Percentiles rank a stretch among this genome's conserved stretches.
Evolutionary conservation across 1,140 invertebrate genomes (phyloP).

Genomic region (Riptortus pedestris): DNA sequence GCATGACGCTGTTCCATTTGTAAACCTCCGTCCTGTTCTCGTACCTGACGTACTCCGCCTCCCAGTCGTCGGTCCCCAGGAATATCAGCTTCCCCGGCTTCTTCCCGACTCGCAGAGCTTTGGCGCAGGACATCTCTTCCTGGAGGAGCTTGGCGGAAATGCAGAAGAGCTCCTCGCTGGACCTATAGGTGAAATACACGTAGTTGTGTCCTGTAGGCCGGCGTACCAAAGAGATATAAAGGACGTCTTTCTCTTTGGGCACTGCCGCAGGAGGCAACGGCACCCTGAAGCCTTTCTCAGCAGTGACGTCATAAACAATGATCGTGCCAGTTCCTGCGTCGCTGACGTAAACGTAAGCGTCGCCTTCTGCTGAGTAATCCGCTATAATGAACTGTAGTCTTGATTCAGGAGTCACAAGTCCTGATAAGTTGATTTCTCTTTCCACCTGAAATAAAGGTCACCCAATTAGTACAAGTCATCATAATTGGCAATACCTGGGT

Average conservation of each 20-base stretch:
- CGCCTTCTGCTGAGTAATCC: constrained; percentile 43
- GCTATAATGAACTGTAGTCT: constrained; percentile 52
- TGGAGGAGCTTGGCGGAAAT: background rate
- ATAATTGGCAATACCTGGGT: too few species aligned
- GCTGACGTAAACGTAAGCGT: constrained; percentile 43
- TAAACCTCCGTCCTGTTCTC: constrained; percentile 18
- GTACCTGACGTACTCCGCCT: constrained; percentile 10
- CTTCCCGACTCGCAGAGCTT: constrained; percentile 44
- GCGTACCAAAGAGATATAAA: background rate
- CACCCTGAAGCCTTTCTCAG: background rate
- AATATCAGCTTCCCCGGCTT: constrained; percentile 47
- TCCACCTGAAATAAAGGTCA: constrained; percentile 39
- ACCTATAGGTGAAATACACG: background rate
- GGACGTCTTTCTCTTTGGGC: background rate
- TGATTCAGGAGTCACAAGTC: constrained; percentile 39
- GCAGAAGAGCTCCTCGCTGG: background rate
- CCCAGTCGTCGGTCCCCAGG: constrained; percentile 46
- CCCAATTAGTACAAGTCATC: background rate
- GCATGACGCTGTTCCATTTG: constrained; percentile 18
- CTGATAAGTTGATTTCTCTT: constrained; percentile 46
- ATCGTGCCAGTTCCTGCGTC: constrained; percentile 30
- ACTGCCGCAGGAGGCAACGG: background rate
- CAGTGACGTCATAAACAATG: background rate
- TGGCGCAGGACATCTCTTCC: constrained; percentile 35
- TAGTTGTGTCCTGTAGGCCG: background rate